Evolutionary conservation across 2,888 invertebrate genomes (phyloP).

Genomic region (Drosophila leonis): DNA sequence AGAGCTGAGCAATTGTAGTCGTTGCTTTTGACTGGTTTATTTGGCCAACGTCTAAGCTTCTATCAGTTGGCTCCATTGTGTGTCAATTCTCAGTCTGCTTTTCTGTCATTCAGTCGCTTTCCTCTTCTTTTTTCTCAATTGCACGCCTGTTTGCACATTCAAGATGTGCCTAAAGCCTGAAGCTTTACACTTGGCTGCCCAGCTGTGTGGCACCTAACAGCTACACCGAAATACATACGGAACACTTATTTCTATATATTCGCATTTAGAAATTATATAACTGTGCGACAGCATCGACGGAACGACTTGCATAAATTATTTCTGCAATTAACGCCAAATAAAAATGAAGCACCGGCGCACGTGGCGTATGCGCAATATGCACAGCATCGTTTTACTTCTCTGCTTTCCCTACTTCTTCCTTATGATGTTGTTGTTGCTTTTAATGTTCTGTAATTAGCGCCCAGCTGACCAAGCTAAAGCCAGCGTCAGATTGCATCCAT

Average conservation of each 20-base stretch:
- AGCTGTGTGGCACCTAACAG: slow-evolving; percentile 2
- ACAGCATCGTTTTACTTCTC: slow-evolving; percentile 2
- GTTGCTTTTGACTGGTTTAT: slow-evolving; percentile 42
- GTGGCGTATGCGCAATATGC: slow-evolving; percentile 39
- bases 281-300: slow-evolving; percentile 2
- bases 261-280: slow-evolving; percentile 7
- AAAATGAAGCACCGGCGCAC: slow-evolving; percentile 28
- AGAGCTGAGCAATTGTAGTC: slow-evolving; percentile 41
- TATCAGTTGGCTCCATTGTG: slow-evolving; percentile 40
- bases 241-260: slow-evolving; percentile 24
- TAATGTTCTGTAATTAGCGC: slow-evolving; percentile 33
- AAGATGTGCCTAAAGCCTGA: slow-evolving; percentile 28
- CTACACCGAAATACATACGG: background rate
- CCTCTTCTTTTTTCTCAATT: slow-evolving; percentile 24
- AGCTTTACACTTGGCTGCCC: slow-evolving; percentile 43
- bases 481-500: slow-evolving; percentile 21
- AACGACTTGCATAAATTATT: slow-evolving; percentile 40
- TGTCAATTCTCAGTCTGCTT: slow-evolving; percentile 17
- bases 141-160: slow-evolving; percentile 38
- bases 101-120: slow-evolving; percentile 14
- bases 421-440: slow-evolving; percentile 4
- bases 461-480: slow-evolving; percentile 12
- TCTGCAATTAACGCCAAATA: slow-evolving; percentile 38
- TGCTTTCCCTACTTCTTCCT: slow-evolving; percentile 1
- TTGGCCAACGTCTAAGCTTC: slow-evolving; percentile 42